Conservation (phyloP, 2,888 invertebrate species). For the Ophioninae sp. region DNA sequence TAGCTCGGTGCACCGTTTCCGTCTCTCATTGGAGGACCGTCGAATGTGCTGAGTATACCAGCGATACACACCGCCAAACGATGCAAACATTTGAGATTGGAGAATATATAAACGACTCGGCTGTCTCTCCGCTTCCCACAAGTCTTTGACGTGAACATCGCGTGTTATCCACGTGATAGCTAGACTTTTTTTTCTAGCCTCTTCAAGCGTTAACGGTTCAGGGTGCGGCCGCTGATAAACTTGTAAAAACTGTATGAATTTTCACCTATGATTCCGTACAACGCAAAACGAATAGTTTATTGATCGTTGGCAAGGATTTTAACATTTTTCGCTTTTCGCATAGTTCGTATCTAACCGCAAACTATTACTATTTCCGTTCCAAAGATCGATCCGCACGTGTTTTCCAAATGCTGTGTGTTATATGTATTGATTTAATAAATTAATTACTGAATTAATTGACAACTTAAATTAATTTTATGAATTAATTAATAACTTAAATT, state of each 20-base stretch:
- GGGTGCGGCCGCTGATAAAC: background rate
- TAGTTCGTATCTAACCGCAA: background rate
- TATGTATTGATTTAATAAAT: too few species aligned
- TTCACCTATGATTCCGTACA: background rate
- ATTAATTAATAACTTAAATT: too few species aligned
- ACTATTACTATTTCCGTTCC: background rate
- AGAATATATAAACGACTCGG: constrained; percentile 29
- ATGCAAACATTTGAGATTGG: constrained; percentile 22
- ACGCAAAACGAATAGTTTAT: background rate
- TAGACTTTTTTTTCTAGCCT: constrained; percentile 10
- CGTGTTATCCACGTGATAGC: constrained; percentile 57
- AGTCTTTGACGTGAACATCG: constrained; percentile 48
- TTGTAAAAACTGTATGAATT: constrained; percentile 10
- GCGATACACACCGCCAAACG: constrained; percentile 38
- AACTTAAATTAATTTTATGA: too few species aligned
- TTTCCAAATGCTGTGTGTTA: too few species aligned
- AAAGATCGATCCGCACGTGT: background rate
- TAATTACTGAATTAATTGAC: too few species aligned
- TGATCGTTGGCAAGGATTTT: background rate
- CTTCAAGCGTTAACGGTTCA: constrained; percentile 1
- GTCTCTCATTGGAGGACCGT: constrained; percentile 21
- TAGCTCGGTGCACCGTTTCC: background rate
- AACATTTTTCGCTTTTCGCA: background rate
- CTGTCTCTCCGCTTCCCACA: constrained; percentile 36
- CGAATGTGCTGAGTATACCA: constrained; percentile 26